Percentiles rank a stretch among this genome's conserved stretches.
Conservation (phyloP, 2,888 invertebrate genomes). For the Eupsilia transversa region DNA sequence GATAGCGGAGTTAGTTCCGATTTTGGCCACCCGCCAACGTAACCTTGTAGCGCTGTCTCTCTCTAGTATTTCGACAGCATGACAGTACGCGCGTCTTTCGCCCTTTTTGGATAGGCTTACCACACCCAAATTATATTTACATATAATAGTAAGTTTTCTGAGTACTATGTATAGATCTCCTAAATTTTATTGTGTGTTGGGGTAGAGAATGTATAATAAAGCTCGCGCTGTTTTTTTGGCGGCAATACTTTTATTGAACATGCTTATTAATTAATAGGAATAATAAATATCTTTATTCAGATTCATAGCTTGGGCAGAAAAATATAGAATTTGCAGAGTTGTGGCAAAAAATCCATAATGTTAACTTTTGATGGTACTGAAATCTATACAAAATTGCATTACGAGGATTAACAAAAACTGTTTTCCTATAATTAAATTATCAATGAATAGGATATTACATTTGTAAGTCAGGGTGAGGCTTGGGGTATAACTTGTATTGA, state of each 20-base stretch:
- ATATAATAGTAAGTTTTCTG: slow-evolving; percentile 13
- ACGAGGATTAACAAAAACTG: background rate
- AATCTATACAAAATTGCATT: background rate
- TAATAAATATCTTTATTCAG: background rate
- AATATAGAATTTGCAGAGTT: background rate
- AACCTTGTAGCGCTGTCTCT: no score
- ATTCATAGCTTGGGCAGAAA: background rate
- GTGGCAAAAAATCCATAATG: background rate
- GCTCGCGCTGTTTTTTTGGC: slow-evolving; percentile 4
- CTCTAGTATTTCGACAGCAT: background rate
- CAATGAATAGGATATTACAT: background rate
- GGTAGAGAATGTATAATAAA: slow-evolving; percentile 6
- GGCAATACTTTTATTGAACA: slow-evolving; percentile 1
- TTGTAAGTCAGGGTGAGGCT: slow-evolving; percentile 7
- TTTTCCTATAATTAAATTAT: no score
- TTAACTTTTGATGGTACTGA: background rate
- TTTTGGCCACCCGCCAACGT: no score
- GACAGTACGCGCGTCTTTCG: background rate
- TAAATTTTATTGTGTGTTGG: slow-evolving; percentile 26
- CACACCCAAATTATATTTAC: slow-evolving; percentile 4
- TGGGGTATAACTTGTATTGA: background rate
- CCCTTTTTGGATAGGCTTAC: background rate
- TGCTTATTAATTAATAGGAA: background rate
- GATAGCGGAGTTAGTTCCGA: no score
- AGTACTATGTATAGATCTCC: slow-evolving; percentile 23